These are phyloP conservation scores for Myotis lucifugus DNA, from an alignment of 2,113 vertebrate species.

Conservation along the genomic window DNA sequence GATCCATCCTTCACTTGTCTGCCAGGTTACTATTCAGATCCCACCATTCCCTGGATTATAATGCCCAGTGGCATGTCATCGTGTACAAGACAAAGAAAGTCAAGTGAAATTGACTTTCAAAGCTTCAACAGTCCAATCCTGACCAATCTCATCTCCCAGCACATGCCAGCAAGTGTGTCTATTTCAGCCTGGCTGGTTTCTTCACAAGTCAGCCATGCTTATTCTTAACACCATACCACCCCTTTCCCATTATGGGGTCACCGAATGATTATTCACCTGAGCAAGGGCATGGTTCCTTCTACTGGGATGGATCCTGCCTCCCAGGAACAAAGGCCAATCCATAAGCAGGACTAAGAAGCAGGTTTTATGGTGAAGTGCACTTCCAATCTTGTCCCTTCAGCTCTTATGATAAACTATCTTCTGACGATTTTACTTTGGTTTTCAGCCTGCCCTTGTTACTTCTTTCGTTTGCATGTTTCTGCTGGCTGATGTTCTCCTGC, in stretches of 20 bases:
- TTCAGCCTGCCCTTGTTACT: not conserved
- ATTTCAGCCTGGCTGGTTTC: not conserved
- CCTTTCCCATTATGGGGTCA: not conserved
- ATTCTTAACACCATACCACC: not conserved
- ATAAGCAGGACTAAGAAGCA: not conserved
- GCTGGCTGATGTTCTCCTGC: not conserved
- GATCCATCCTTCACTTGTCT: not conserved
- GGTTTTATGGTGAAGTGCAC: not conserved
- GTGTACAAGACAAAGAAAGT: not conserved
- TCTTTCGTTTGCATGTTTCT: not conserved
- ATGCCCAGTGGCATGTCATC: not conserved
- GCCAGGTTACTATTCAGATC: not conserved
- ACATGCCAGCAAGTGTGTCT: not conserved
- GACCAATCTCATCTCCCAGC: not conserved
- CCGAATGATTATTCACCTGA: not conserved
- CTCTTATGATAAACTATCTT: not conserved
- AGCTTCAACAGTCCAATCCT: not conserved
- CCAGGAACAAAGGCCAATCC: not conserved
- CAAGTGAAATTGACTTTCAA: constrained; percentile 1
- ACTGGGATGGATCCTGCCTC: not conserved
- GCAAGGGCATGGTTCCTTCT: not conserved
- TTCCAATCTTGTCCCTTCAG: not conserved
- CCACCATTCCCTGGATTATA: not conserved
- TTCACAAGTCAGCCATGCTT: not conserved
- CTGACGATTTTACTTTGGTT: not conserved